Evolutionary conservation across 2,797 vertebrate species (phyloP).

Genomic region (Gallirallus australis): DNA sequence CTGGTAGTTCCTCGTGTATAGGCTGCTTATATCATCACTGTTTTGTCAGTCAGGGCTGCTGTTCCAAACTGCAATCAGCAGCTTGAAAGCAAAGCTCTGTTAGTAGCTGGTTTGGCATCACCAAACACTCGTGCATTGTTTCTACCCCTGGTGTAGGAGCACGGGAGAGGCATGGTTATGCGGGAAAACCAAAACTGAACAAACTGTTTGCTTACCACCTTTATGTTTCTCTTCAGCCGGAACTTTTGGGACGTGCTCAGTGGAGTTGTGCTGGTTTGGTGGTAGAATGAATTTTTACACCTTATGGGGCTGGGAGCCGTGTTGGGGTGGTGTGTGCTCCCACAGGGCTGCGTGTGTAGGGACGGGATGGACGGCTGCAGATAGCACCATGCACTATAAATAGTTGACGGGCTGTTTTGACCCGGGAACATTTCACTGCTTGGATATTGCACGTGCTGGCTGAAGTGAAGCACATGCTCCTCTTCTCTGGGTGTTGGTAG

Average conservation of each 20-base stretch:
- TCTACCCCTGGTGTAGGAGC: neutral
- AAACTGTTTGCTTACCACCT: neutral
- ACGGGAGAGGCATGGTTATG: neutral
- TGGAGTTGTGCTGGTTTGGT: neutral
- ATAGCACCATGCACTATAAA: neutral
- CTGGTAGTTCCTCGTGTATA: fast-evolving
- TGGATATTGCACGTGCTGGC: neutral
- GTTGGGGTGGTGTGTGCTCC: neutral
- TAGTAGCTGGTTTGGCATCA: neutral
- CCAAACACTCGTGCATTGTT: neutral
- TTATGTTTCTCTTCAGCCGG: neutral
- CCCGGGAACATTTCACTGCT: neutral
- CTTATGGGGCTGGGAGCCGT: neutral
- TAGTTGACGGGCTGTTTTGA: neutral
- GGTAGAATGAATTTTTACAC: neutral
- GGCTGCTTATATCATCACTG: fast-evolving
- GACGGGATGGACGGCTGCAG: neutral
- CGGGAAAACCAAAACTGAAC: neutral
- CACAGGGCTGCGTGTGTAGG: fast-evolving
- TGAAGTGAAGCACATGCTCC: neutral
- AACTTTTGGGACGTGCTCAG: neutral
- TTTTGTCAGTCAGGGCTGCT: neutral
- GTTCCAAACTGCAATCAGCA: neutral
- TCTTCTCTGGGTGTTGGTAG: neutral
- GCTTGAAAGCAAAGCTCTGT: neutral